phyloP scores from a whole-genome alignment of 2,888 invertebrate species.

The Athripsodes cinereus region DNA sequence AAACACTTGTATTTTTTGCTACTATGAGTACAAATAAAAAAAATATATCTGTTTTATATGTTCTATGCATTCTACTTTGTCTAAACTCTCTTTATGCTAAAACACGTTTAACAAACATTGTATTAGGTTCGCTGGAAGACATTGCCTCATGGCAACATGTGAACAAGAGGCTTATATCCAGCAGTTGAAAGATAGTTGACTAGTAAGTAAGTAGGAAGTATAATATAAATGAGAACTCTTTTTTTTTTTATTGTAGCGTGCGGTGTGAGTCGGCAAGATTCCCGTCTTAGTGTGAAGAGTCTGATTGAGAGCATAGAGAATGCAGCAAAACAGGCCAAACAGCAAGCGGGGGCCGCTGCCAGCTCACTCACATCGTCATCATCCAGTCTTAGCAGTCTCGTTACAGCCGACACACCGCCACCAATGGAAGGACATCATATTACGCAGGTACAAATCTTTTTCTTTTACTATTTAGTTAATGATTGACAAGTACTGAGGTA shows the following conservation, averaged over 20 bases:
- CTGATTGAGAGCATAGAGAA: conserved; percentile 90
- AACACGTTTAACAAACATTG: no score
- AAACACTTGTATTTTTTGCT: no score
- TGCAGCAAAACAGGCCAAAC: conserved; percentile 66
- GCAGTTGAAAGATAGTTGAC: neutral
- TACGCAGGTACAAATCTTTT: conserved; percentile 35
- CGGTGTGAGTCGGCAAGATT: conserved; percentile 60
- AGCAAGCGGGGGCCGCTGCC: conserved; percentile 18
- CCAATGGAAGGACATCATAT: conserved; percentile 35
- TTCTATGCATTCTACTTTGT: no score
- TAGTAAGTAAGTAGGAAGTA: neutral
- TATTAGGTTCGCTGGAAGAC: no score
- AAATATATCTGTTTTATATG: no score
- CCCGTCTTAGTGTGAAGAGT: conserved; percentile 81
- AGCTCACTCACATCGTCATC: conserved; percentile 19
- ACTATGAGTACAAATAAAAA: no score
- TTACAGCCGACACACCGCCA: conserved; percentile 41
- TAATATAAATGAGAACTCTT: no score
- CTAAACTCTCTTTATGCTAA: no score
- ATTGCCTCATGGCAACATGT: no score
- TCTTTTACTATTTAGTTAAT: no score
- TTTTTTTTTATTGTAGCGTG: conserved; percentile 5
- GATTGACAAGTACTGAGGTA: no score
- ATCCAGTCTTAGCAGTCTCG: conserved; percentile 30
- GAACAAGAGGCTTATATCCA: no score